Conservation (phyloP, 2,797 vertebrate genomes). For the Hafferia zeledoni region DNA sequence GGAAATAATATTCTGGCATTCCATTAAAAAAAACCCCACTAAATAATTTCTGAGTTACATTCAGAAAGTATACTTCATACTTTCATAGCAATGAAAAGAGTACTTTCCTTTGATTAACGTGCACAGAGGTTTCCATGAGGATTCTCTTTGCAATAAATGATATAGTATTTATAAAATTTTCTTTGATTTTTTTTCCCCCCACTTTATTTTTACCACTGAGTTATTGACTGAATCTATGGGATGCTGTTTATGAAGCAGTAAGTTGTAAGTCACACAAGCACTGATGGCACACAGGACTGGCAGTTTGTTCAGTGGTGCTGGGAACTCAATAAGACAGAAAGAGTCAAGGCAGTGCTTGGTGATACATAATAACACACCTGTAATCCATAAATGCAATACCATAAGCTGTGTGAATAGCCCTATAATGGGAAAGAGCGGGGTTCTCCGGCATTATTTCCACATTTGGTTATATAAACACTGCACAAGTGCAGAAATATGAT, state of each 20-base stretch:
- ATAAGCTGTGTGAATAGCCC: not conserved
- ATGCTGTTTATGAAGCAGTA: not conserved
- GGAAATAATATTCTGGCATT: not conserved
- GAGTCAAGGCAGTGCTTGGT: not conserved
- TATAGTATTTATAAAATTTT: not conserved
- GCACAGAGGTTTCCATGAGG: not conserved
- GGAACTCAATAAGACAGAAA: not conserved
- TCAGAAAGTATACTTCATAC: not conserved
- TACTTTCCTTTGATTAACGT: not conserved
- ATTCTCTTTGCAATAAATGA: not conserved
- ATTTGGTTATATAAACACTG: not conserved
- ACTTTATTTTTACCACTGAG: not conserved
- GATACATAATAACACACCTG: not conserved
- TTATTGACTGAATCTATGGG: not conserved
- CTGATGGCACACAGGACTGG: rapidly evolving
- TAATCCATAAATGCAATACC: not conserved
- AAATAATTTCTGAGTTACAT: not conserved
- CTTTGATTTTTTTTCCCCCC: not conserved
- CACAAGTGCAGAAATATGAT: not conserved
- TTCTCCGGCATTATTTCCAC: not conserved
- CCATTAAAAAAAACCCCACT: not conserved
- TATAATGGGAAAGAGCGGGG: not conserved
- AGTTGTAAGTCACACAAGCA: not conserved
- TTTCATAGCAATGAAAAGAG: not conserved
- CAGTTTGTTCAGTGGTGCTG: not conserved